Evolutionary conservation across 2,113 vertebrate species (phyloP), one percentile per base, ranked within the genome.

Genomic region (Malurus alboscapulatus): DNA sequence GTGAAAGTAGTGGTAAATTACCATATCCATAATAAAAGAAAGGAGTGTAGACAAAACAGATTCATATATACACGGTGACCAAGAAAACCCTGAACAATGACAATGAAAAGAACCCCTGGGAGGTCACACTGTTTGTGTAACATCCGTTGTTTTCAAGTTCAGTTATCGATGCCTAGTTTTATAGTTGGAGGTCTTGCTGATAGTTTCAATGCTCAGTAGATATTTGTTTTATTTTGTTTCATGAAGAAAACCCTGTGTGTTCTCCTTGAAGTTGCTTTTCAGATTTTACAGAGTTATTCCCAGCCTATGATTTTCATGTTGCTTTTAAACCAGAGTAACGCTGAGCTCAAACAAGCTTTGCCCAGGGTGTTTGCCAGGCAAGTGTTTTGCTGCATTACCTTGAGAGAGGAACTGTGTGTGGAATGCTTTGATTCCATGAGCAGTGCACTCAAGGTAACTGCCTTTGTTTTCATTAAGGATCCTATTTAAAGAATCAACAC

Each of bases 381-480:
- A 67, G 27, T 36, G 40, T 90, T 91, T 40, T 85, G 71, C 42
- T 82, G 9, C 0, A 0, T 73, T 91, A 93, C 89, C 55, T 76
- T 94, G 91, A 67, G 78, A 85, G 18, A 48, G 18, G 17, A 66
- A 14, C 47, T 91, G 29, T 57, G 38, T 65, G 42, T 92, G 74
- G 74, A 95, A 71, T 3, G 2, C 76, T 88, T 80, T 15, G 17
- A 44, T 90, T 47, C 62, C 5, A 0, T 62, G 84, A 69, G 63
- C 82, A 90, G 89, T 93, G 89, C 91, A 88, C 4, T 4, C 58
- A 87, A 95, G 92, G 91, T 92, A 80, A 87, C 95, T 87, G 89
- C 67, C 81, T 93, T 95, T 95, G 89, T 95, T 96, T 94, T 93
- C 25, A 53, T 92, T 91, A 80, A 79, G 58, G 84, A 62, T 77